Evolutionary conservation across 1,140 invertebrate species (phyloP).

Genomic region (Cepaea nemoralis): DNA sequence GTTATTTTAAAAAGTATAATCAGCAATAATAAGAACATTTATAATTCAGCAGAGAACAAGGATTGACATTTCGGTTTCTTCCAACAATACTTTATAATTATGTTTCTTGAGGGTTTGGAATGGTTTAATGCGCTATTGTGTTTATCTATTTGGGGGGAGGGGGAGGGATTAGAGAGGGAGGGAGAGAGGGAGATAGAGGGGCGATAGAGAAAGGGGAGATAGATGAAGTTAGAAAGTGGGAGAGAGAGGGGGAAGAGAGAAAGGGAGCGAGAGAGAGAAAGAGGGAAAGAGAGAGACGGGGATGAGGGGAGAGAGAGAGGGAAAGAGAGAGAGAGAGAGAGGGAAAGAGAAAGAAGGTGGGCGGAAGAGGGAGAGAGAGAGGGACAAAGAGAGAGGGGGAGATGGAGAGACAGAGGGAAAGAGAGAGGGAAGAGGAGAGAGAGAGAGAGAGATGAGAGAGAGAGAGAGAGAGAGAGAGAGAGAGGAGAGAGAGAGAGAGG

Average conservation of each 20-base stretch:
- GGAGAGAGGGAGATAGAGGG: not conserved
- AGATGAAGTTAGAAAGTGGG: not conserved
- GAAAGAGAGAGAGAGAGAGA: not conserved
- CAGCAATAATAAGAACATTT: too few species aligned
- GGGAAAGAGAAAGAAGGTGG: constrained; percentile 8
- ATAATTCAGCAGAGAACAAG: too few species aligned
- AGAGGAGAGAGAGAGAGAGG: constrained; percentile 19
- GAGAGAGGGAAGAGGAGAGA: not conserved
- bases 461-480: too few species aligned
- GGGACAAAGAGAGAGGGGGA: too few species aligned
- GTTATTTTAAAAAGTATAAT: too few species aligned
- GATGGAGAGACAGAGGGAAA: too few species aligned
- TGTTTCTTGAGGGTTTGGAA: too few species aligned
- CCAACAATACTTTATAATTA: too few species aligned
- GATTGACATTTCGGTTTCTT: too few species aligned
- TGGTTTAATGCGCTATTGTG: too few species aligned
- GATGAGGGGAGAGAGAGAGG: not conserved
- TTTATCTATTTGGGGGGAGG: too few species aligned
- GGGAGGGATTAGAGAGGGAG: not conserved
- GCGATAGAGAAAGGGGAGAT: constrained; percentile 9
- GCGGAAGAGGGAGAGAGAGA: too few species aligned
- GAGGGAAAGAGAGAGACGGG: not conserved
- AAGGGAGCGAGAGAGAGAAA: not conserved
- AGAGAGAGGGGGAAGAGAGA: not conserved
- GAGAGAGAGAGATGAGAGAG: constrained; percentile 27